phyloP scores from a whole-genome alignment of 2,797 vertebrate genomes.

The Spinus pinus region DNA sequence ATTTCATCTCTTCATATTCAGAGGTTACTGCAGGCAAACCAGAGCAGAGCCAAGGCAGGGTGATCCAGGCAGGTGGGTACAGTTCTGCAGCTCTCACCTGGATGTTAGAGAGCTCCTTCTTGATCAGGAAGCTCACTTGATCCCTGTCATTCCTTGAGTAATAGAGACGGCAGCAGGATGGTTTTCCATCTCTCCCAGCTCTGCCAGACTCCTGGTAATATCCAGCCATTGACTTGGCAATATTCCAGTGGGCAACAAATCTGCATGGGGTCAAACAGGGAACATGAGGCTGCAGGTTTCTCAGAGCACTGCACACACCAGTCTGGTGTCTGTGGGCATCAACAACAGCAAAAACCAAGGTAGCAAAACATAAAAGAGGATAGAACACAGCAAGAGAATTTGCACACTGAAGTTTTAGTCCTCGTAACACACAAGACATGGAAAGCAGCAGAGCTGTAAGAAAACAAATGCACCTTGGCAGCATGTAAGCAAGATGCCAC shows the following conservation, averaged over 20 bases:
- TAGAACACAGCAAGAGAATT: background rate
- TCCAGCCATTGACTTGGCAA: slow-evolving; percentile 96
- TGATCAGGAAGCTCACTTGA: slow-evolving; percentile 90
- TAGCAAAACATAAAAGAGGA: background rate
- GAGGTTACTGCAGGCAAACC: background rate
- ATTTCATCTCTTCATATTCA: background rate
- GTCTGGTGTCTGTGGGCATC: background rate
- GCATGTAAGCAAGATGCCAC: background rate
- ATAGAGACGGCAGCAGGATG: slow-evolving; percentile 89
- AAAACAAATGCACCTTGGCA: background rate
- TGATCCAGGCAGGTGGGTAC: background rate
- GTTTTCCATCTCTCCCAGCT: slow-evolving; percentile 91
- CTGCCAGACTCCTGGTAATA: slow-evolving; percentile 98
- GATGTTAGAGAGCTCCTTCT: slow-evolving; percentile 83
- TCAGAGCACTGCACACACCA: background rate
- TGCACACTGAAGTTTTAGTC: background rate
- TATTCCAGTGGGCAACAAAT: slow-evolving; percentile 97
- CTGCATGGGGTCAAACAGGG: slow-evolving; percentile 64
- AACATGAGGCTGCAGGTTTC: background rate
- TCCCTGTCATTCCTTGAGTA: slow-evolving; percentile 89
- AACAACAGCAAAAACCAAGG: background rate
- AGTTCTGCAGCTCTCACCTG: slow-evolving; percentile 76
- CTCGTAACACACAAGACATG: background rate
- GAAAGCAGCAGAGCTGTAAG: background rate
- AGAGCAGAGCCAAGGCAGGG: background rate